Percentiles rank a stretch among this genome's conserved stretches.
Conservation (phyloP, 2,888 invertebrate species). For the Sepiola atlantica region DNA sequence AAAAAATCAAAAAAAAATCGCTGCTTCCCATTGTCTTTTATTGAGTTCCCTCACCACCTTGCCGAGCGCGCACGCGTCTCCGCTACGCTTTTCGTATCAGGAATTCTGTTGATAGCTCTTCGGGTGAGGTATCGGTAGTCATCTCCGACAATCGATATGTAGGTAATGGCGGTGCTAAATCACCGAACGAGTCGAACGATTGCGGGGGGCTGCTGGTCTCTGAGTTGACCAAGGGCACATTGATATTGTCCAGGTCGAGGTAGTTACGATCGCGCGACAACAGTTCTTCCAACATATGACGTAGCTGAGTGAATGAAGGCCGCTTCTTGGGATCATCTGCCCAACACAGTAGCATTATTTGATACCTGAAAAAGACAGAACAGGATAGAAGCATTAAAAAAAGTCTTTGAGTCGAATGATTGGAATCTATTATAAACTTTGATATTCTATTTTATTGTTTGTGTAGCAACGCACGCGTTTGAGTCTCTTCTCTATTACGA, state of each 20-base stretch:
- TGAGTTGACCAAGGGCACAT: slow-evolving; percentile 67
- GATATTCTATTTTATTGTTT: too few species aligned
- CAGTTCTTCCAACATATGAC: slow-evolving; percentile 68
- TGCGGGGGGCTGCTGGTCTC: slow-evolving; percentile 60
- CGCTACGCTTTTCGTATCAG: slow-evolving; percentile 37
- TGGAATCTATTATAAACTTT: neutral
- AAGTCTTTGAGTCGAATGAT: neutral
- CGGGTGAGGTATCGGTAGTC: neutral
- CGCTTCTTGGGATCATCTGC: slow-evolving; percentile 67
- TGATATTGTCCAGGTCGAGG: slow-evolving; percentile 71
- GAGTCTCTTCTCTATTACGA: too few species aligned
- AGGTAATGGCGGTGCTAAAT: neutral
- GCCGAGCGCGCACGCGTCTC: neutral
- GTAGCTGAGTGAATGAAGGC: slow-evolving; percentile 68
- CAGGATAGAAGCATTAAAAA: too few species aligned
- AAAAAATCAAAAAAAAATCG: neutral
- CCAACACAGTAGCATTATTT: slow-evolving; percentile 73
- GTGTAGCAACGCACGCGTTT: too few species aligned
- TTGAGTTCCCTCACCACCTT: neutral
- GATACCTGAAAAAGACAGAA: slow-evolving; percentile 62
- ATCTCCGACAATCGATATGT: neutral
- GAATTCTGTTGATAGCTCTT: slow-evolving; percentile 45
- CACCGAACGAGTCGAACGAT: neutral
- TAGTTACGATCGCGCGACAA: slow-evolving; percentile 69
- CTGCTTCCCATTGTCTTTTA: neutral